Percentiles rank a stretch among this genome's conserved stretches.
Conservation (phyloP, 2,113 vertebrate species). For the Bettongia penicillata region DNA sequence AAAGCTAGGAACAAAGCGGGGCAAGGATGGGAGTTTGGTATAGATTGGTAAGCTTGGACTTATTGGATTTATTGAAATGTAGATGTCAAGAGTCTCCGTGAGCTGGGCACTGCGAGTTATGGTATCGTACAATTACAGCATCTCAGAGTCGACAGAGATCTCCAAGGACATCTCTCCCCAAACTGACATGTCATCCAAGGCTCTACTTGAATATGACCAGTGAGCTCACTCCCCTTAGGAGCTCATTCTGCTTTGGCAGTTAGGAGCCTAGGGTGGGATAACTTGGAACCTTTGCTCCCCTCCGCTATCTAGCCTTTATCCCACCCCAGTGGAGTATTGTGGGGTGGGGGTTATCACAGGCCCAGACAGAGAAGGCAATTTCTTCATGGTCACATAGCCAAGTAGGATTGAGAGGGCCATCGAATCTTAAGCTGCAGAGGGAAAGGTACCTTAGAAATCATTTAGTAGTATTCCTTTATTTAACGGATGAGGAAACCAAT, state of each 20-base stretch:
- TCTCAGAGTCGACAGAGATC: not conserved
- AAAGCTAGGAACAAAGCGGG: not conserved
- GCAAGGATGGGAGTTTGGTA: not conserved
- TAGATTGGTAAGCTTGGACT: not conserved
- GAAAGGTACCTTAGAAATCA: not conserved
- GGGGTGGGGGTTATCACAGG: not conserved
- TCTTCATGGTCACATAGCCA: not conserved
- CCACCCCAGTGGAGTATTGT: not conserved
- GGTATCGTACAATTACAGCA: too few species aligned
- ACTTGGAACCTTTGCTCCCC: not conserved
- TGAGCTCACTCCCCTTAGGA: not conserved
- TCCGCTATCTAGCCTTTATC: not conserved
- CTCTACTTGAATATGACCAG: not conserved
- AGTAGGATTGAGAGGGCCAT: not conserved
- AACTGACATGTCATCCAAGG: not conserved
- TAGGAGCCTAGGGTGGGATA: not conserved
- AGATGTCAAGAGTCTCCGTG: not conserved
- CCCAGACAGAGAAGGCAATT: not conserved
- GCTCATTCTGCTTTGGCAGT: not conserved
- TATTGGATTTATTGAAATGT: not conserved
- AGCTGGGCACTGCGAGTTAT: not conserved
- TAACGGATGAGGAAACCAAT: not conserved
- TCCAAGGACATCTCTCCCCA: not conserved
- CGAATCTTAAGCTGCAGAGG: not conserved
- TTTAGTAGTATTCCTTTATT: not conserved